Conservation (phyloP, 2,797 vertebrate genomes). For the Bradypus variegatus region DNA sequence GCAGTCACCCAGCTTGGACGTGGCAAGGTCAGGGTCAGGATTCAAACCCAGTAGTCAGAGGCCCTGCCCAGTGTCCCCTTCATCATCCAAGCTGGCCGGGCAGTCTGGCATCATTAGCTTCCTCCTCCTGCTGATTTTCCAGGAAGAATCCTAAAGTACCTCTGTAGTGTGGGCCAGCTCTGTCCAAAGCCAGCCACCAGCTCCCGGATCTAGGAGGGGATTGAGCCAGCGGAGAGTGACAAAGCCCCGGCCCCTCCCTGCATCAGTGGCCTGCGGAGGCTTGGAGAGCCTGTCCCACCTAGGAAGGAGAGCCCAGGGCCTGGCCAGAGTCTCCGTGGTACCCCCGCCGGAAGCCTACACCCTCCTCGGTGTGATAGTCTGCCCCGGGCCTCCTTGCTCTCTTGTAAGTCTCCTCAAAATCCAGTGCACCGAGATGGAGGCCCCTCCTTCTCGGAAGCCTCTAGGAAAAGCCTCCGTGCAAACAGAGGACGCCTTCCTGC, state of each 20-base stretch:
- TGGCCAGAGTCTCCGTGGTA: not conserved
- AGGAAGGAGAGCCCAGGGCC: not conserved
- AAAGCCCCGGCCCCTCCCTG: not conserved
- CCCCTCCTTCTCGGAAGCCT: constrained; percentile 2
- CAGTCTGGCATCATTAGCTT: not conserved
- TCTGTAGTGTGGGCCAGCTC: not conserved
- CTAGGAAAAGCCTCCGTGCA: not conserved
- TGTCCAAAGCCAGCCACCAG: not conserved
- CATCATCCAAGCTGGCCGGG: not conserved
- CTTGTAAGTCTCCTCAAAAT: not conserved
- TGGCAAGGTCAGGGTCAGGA: not conserved
- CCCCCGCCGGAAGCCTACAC: not conserved
- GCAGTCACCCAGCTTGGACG: not conserved
- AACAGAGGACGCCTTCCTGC: not conserved
- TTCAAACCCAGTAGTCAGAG: not conserved
- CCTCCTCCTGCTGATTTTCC: constrained; percentile 18
- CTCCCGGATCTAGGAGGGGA: not conserved
- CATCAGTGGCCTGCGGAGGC: not conserved
- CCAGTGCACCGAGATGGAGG: not conserved
- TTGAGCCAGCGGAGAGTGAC: not conserved
- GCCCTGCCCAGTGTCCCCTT: not conserved
- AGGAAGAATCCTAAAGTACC: constrained; percentile 2
- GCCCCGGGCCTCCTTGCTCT: not conserved
- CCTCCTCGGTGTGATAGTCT: not conserved
- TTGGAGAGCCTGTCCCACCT: not conserved